These are phyloP conservation scores for Ceyx melanurus DNA, from an alignment of 2,113 vertebrate species.

Conservation along the genomic window DNA sequence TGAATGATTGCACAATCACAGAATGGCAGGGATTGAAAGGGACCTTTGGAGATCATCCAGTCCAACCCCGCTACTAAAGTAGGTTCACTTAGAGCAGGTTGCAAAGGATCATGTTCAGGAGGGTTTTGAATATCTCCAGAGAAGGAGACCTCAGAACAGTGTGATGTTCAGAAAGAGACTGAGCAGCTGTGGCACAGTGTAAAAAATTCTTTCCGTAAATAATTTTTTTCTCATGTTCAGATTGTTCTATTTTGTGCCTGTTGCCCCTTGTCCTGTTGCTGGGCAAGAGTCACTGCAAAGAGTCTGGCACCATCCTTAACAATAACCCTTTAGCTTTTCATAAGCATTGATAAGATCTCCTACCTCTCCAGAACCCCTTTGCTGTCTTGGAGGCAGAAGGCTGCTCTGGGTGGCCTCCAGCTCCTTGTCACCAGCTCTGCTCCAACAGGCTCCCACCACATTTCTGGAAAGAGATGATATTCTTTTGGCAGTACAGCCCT, in stretches of 20 bases:
- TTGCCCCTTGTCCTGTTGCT: neutral
- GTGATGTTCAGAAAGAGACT: neutral
- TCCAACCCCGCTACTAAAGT: neutral
- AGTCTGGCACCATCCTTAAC: neutral
- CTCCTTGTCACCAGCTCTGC: neutral
- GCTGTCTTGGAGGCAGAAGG: neutral
- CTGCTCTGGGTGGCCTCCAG: neutral
- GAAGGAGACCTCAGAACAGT: neutral
- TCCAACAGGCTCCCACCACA: neutral
- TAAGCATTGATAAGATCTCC: neutral
- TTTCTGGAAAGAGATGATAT: neutral
- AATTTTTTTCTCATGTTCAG: neutral
- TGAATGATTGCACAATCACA: neutral
- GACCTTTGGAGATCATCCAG: neutral
- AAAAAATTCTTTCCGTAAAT: neutral
- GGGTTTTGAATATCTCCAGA: neutral
- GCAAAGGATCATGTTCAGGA: neutral
- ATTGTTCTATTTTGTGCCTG: neutral
- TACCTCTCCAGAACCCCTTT: neutral
- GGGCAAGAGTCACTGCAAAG: neutral
- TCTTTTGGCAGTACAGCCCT: neutral
- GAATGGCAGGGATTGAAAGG: neutral
- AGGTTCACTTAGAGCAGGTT: neutral
- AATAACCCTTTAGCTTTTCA: neutral
- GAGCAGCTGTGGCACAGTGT: neutral